Conservation (phyloP, 2,113 vertebrate species). For the Eira barbara region DNA sequence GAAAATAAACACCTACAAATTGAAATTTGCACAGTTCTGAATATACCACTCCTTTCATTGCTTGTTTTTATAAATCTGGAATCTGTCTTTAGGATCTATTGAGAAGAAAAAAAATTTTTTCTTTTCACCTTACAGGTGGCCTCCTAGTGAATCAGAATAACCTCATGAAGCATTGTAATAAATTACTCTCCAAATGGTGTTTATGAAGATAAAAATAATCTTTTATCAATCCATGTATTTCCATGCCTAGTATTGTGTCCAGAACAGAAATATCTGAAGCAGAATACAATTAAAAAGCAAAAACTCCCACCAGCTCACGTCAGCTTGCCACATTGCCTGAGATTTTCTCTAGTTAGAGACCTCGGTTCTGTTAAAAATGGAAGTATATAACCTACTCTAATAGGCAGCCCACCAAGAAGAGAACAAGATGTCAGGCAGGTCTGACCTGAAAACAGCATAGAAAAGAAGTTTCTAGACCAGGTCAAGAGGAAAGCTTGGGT, state of each 20-base stretch:
- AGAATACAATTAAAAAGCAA: not conserved
- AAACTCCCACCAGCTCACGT: not conserved
- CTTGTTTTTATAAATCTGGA: not conserved
- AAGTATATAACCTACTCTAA: not conserved
- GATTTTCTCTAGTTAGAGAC: not conserved
- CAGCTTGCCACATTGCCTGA: not conserved
- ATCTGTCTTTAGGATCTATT: not conserved
- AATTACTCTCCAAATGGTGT: not conserved
- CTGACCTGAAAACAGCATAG: not conserved
- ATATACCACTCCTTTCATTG: not conserved
- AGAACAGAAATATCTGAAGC: not conserved
- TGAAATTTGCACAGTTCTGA: not conserved
- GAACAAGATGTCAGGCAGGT: not conserved
- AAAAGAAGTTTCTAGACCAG: not conserved
- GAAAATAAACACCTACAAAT: not conserved
- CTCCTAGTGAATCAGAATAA: not conserved
- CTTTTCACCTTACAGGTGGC: not conserved
- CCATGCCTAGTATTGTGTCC: not conserved
- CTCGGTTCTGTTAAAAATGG: not conserved
- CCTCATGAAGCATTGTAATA: not conserved
- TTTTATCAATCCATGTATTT: not conserved
- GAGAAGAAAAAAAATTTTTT: not conserved
- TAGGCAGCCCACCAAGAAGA: not conserved
- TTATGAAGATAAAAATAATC: not conserved
- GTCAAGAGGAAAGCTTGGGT: not conserved